Evolutionary conservation across 2,113 vertebrate genomes (phyloP), one percentile per base, ranked within the genome.

Genomic region (Thalassoma bifasciatum): DNA sequence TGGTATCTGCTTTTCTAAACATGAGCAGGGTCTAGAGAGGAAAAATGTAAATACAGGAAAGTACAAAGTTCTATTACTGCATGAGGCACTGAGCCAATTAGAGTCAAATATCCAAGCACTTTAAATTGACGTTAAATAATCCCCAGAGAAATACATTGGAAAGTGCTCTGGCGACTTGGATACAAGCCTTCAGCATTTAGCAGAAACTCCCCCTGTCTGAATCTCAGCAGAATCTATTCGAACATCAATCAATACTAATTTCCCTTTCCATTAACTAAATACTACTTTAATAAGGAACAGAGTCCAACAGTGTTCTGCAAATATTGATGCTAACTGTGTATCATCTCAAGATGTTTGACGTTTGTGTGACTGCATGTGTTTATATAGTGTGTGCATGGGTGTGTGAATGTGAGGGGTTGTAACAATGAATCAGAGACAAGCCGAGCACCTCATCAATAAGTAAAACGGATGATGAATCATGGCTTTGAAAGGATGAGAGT

Each of bases 371-470:
- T 26, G 14, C n/a, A 23, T 21, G 8, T 10, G 57, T 30, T 46
- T 30, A 30, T 30, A 30, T 6, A 30, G 70, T 46, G 38, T 47
- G 30, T 16, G 5, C 22, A 4, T 58, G 38, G 54, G 9, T 21
- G 26, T 53, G 42, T 23, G n/a, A 24, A 17, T 23, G 12, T 21
- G 36, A n/a, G 23, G 2, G 9, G 44, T 17, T 26, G 66, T 13
- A 42, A 16, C 16, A 23, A 21, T 21, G 26, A 42, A 34, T 78
- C 44, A 67, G 14, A 46, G n/a, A n/a, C 11, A 21, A 71, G 37
- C 36, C 49, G 49, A 69, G 40, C 34, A n/a, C 42, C 47, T 73
- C 19, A 79, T 85, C 69, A 87, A 78, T 86, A 86, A 75, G 68
- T 77, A 36, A 65, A 10, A 47, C 23, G 21, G 72, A 80, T 79